phyloP scores from a whole-genome alignment of 2,888 invertebrate species.

The Hyles lineata region DNA sequence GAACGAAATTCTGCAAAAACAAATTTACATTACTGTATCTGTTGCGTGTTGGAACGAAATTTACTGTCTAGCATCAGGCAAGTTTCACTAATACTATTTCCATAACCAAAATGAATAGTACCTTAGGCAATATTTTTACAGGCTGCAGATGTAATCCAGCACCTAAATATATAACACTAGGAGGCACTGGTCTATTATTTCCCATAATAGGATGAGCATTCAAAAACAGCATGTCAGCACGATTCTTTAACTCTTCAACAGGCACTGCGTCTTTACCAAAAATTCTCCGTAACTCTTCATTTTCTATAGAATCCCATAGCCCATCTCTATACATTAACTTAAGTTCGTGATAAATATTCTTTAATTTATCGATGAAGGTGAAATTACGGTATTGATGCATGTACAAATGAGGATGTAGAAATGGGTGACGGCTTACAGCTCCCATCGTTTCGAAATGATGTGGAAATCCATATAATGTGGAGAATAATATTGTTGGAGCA shows the following conservation, averaged over 20 bases:
- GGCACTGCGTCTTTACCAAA: conserved; percentile 4
- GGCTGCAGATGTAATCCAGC: conserved; percentile 14
- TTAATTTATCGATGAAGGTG: conserved; percentile 6
- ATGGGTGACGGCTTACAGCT: conserved; percentile 20
- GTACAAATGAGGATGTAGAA: conserved; percentile 16
- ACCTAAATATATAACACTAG: conserved; percentile 16
- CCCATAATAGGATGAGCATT: conserved; percentile 17
- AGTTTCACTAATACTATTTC: not conserved
- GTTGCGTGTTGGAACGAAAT: not conserved
- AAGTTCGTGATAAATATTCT: not conserved
- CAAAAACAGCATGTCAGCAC: conserved; percentile 6
- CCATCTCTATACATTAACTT: not conserved
- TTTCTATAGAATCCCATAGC: not conserved
- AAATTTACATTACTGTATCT: not conserved
- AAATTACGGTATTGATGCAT: conserved; percentile 18
- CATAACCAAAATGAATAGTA: not conserved
- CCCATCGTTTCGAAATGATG: conserved; percentile 22
- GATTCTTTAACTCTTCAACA: conserved; percentile 15
- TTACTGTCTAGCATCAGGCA: not conserved
- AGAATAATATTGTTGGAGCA: conserved; percentile 28
- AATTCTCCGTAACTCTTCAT: not conserved
- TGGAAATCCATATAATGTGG: conserved; percentile 16
- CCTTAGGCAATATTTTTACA: conserved; percentile 16
- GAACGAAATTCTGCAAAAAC: not conserved
- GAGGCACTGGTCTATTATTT: conserved; percentile 25